These are phyloP conservation scores for Stomorhina lunata DNA, from an alignment of 2,888 invertebrate genomes.

Conservation along the genomic window DNA sequence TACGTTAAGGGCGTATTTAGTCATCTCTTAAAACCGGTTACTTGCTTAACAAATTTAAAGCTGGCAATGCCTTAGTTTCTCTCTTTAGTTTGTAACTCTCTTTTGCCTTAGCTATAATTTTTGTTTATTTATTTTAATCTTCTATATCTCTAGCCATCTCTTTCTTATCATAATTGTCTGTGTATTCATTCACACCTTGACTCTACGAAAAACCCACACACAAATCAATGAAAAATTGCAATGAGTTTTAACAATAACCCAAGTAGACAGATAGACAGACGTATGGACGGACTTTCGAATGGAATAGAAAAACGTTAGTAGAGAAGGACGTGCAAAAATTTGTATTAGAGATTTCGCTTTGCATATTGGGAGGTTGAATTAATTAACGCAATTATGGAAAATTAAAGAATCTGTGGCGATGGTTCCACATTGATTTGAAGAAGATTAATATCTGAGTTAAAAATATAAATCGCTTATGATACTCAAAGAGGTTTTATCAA, in stretches of 20 bases:
- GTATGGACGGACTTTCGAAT: not conserved
- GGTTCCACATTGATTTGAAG: too few species aligned
- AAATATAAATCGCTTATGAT: too few species aligned
- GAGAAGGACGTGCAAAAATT: too few species aligned
- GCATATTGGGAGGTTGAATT: too few species aligned
- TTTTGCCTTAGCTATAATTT: not conserved
- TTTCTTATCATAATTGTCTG: constrained; percentile 39
- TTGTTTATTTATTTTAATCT: not conserved
- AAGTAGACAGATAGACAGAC: not conserved
- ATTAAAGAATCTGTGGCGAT: too few species aligned
- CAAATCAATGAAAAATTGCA: constrained; percentile 25
- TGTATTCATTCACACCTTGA: constrained; percentile 59
- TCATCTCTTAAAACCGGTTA: constrained; percentile 31
- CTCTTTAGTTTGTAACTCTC: not conserved
- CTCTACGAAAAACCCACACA: not conserved
- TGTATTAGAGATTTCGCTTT: too few species aligned
- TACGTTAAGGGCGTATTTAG: constrained; percentile 29
- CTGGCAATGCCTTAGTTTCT: constrained; percentile 59
- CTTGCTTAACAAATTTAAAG: not conserved
- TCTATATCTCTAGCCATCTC: constrained; percentile 36
- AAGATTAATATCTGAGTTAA: too few species aligned
- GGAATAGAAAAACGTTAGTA: too few species aligned
- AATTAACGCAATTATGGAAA: too few species aligned
- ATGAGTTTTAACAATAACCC: constrained; percentile 1
- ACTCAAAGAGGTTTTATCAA: too few species aligned